Base-by-base conservation (phyloP, 2,797 vertebrate genomes). In the Molossus molossus region DNA sequence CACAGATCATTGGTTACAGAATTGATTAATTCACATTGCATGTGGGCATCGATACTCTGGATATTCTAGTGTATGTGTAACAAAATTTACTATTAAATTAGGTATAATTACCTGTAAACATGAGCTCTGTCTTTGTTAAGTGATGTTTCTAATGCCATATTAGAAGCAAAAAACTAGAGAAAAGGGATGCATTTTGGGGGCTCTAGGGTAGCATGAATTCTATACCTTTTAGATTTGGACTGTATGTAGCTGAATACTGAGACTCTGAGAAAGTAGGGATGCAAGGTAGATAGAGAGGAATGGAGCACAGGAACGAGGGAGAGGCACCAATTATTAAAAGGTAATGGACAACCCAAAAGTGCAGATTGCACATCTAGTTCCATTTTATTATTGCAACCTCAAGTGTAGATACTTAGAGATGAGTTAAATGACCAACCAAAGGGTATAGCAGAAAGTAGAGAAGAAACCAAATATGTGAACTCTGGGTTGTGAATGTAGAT, bases 21-120 rank as follows among this genome's bases (percentile, higher is more conserved):
- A 85, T 91, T 89, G 60, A 85, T 81, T 95, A 45, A 94, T 95
- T 96, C 77, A 77, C 55, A 9, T n/a, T 97, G 96, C 96, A 97
- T 97, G 93, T 87, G 88, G 53, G 83, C 94, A 37, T 91, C 89
- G 64, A 75, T 73, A n/a, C 27, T 64, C 72, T 94, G 70, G 37
- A 65, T 91, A 87, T 73, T 92, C 17, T 94, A 33, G 14, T 75
- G 3, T 94, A 17, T 90, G 13, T 67, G 17, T 86, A 81, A 55
- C 89, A n/a, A 89, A 94, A 96, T 6, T 50, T 95, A 48, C 69
- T 65, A 50, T 83, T 89, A 55, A 87, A 58, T 94, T 58, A 92
- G 82, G 70, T 58, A n/a, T 85, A 94, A 76, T 75, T 86, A 67
- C 50, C 86, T 90, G 65, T 50, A 93, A 91, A 55, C 40, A 62